Conservation (phyloP, 2,888 invertebrate genomes). For the Agrilus biguttatus region DNA sequence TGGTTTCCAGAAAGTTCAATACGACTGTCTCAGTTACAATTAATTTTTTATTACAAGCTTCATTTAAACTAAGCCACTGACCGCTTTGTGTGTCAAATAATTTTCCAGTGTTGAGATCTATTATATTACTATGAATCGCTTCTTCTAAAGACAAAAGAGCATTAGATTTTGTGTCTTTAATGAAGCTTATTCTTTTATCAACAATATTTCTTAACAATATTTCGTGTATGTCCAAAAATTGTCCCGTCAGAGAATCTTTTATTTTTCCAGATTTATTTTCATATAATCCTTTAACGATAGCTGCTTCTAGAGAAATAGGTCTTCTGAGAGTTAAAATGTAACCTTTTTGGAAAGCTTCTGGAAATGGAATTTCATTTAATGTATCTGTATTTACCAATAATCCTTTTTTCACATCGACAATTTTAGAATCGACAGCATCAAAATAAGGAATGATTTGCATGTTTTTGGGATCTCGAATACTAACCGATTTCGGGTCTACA, state of each 20-base stretch:
- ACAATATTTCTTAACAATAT: slow-evolving; percentile 67
- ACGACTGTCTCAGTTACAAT: slow-evolving; percentile 53
- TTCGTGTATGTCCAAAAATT: slow-evolving; percentile 57
- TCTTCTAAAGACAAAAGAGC: slow-evolving; percentile 59
- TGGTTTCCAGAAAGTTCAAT: slow-evolving; percentile 57
- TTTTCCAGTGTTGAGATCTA: slow-evolving; percentile 55
- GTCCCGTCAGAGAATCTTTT: slow-evolving; percentile 55
- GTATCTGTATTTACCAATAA: slow-evolving; percentile 57
- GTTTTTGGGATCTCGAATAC: slow-evolving; percentile 57
- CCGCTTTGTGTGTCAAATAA: slow-evolving; percentile 59
- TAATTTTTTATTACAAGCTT: slow-evolving; percentile 53
- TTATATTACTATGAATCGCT: slow-evolving; percentile 53
- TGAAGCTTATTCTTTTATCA: slow-evolving; percentile 66
- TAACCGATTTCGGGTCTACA: slow-evolving; percentile 62
- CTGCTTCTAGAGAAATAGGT: slow-evolving; percentile 65
- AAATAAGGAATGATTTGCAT: slow-evolving; percentile 62
- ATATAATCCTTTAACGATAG: slow-evolving; percentile 55
- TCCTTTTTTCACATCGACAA: slow-evolving; percentile 62
- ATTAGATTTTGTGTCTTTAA: slow-evolving; percentile 61
- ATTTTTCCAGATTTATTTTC: slow-evolving; percentile 55
- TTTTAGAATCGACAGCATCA: slow-evolving; percentile 67
- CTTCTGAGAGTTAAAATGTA: slow-evolving; percentile 50
- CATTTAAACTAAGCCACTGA: slow-evolving; percentile 51
- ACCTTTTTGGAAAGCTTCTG: slow-evolving; percentile 56
- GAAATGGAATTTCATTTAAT: slow-evolving; percentile 51